Percentiles rank a stretch among this genome's conserved stretches.
These are phyloP conservation scores for Morphnarchus princeps DNA, from an alignment of 2,113 vertebrate species.

Conservation along the genomic window DNA sequence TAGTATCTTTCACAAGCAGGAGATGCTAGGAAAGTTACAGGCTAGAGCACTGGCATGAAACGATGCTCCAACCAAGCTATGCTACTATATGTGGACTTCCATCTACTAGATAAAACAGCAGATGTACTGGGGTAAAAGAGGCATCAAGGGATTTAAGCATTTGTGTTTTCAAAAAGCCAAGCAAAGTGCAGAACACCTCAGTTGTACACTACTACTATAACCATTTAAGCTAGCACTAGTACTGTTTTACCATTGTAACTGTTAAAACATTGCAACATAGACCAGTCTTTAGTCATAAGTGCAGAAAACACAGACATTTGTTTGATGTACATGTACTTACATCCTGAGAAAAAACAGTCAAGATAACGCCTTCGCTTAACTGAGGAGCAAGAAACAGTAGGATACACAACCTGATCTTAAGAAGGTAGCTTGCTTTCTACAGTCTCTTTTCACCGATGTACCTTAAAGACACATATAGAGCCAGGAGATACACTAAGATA, in stretches of 20 bases:
- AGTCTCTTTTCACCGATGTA: fast-evolving
- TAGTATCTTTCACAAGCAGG: background rate
- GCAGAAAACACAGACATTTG: background rate
- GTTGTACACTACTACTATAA: fast-evolving
- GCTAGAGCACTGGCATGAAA: background rate
- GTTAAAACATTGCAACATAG: background rate
- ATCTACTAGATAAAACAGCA: background rate
- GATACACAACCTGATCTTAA: background rate
- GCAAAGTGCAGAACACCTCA: fast-evolving
- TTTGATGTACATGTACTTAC: fast-evolving
- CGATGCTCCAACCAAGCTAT: background rate
- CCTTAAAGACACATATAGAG: fast-evolving
- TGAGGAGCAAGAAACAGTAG: background rate
- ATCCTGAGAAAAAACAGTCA: background rate
- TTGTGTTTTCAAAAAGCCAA: background rate
- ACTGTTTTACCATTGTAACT: background rate
- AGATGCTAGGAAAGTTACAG: background rate
- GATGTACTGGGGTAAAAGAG: background rate
- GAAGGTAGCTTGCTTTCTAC: background rate
- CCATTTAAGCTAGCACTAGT: background rate
- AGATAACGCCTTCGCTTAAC: background rate
- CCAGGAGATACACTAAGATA: background rate
- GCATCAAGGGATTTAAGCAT: background rate
- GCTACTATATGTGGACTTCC: fast-evolving
- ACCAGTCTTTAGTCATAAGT: fast-evolving